Percentiles rank a stretch among this genome's conserved stretches.
These are phyloP conservation scores for Carassius carassius DNA, from an alignment of 2,113 vertebrate genomes.

Conservation along the genomic window DNA sequence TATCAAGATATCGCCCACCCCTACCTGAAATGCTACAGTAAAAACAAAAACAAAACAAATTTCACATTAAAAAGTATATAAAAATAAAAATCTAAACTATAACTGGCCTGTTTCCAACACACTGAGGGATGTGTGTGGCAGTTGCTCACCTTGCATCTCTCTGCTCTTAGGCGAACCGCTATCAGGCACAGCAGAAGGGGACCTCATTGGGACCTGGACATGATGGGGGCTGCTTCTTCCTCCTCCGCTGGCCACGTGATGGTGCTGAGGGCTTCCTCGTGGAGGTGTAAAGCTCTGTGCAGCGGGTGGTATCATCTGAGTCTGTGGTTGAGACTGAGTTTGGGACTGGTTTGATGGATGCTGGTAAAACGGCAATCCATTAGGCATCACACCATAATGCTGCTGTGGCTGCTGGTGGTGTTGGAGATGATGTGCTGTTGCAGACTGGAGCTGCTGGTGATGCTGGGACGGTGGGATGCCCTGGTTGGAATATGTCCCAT, in stretches of 20 bases:
- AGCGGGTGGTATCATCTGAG: conserved; percentile 64
- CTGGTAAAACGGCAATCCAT: conserved; percentile 77
- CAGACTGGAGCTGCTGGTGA: conserved; percentile 71
- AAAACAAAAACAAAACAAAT: neutral
- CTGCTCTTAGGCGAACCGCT: conserved; percentile 67
- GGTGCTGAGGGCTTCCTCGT: conserved; percentile 72
- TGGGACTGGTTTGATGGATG: conserved; percentile 68
- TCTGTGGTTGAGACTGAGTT: conserved; percentile 63
- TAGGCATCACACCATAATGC: conserved; percentile 74
- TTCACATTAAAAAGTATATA: no score
- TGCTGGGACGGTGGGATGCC: conserved; percentile 68
- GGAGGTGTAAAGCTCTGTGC: conserved; percentile 73
- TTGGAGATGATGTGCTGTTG: conserved; percentile 66
- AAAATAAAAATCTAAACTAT: neutral
- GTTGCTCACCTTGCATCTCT: conserved; percentile 49
- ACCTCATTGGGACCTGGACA: conserved; percentile 60
- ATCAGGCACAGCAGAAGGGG: conserved; percentile 65
- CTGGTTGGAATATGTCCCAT: conserved; percentile 73
- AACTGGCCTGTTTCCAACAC: neutral
- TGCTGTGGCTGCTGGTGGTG: conserved; percentile 63
- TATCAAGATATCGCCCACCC: no score
- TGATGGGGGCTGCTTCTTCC: conserved; percentile 68
- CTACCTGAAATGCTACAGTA: no score
- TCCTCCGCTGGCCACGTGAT: conserved; percentile 64
- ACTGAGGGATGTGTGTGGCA: neutral